Conservation (phyloP, 2,113 vertebrate species). For the Caranx ignobilis region DNA sequence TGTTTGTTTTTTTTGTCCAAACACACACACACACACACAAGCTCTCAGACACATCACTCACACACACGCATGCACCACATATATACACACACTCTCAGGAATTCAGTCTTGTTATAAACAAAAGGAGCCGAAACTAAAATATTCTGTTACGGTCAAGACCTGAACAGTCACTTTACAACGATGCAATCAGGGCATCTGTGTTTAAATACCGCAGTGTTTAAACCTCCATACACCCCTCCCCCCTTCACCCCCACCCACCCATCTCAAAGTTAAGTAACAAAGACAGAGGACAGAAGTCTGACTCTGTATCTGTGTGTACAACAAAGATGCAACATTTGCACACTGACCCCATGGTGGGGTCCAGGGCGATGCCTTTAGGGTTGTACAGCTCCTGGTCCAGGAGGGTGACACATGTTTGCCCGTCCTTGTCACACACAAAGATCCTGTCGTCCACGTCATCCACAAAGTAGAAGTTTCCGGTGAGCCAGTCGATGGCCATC, state of each 20-base stretch:
- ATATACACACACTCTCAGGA: constrained; percentile 39
- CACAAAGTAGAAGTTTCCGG: constrained; percentile 99
- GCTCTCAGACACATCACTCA: constrained; percentile 9
- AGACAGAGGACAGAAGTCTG: constrained; percentile 17
- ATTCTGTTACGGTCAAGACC: constrained; percentile 34
- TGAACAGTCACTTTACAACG: constrained; percentile 16
- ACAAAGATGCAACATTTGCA: background rate
- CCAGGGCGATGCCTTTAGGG: constrained; percentile 96
- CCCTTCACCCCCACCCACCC: background rate
- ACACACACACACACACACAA: constrained; percentile 13
- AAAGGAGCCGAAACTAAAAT: constrained; percentile 54
- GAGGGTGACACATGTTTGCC: constrained; percentile 94
- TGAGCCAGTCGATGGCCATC: constrained; percentile 99
- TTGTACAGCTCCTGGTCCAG: constrained; percentile 98
- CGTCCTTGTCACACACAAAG: constrained; percentile 95
- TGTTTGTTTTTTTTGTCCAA: no score
- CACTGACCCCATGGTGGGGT: constrained; percentile 95
- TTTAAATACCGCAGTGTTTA: constrained; percentile 49
- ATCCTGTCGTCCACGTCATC: constrained; percentile 97
- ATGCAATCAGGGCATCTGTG: constrained; percentile 59
- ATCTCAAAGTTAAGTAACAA: constrained; percentile 3
- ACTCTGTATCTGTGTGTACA: background rate
- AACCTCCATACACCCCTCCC: constrained; percentile 20
- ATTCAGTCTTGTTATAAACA: constrained; percentile 56
- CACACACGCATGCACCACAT: constrained; percentile 9